Evolutionary conservation across 1,140 invertebrate species (phyloP), one percentile per base, ranked within the genome.

Genomic region (Ceratina calcarata): DNA sequence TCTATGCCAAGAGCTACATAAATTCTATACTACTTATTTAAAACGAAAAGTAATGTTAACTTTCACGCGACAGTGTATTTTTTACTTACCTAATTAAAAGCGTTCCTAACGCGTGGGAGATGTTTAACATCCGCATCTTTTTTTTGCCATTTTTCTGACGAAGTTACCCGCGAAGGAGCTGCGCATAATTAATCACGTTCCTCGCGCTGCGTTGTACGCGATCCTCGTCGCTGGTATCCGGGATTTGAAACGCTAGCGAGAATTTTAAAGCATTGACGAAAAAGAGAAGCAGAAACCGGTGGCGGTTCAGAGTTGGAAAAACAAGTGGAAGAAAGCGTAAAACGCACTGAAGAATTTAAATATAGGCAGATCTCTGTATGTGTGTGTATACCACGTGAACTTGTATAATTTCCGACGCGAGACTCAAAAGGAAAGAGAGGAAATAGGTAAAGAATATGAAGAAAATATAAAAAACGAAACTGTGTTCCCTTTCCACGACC

Each of bases 401-500:
- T 57, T 64, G 72, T 72, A 64, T 85, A 68, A 82, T 86, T 86
- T 84, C 57, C 58, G 60, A 62, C 53, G 61, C 62, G 45, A 79
- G 22, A 53, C 70, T 79, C 20, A 32, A 16, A 62, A 12, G 15
- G 20, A 27, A 32, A 16, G 32, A n/a, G 37, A 37, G 27, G 20
- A 70, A 12, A 57, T 13, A 1, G 8, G 20, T 27, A 22, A 62
- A 69, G 22, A 37, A 6, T 12, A 22, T 18, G 37, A 10, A n/a
- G 32, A 8, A 20, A 32, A 32, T n/a, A 69, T 24, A 32, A 20
- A 32, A 1, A 71, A 37, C 13, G 65, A 84, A 86, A 85, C 73
- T 83, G 80, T 84, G 83, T 80, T 86, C 70, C 81, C 84, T 67
- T 51, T 57, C n/a, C 67, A 80, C 68, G 73, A 51, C 69, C 49